Evolutionary conservation across 2,113 vertebrate species (phyloP).

Genomic region (Gadus chalcogrammus): DNA sequence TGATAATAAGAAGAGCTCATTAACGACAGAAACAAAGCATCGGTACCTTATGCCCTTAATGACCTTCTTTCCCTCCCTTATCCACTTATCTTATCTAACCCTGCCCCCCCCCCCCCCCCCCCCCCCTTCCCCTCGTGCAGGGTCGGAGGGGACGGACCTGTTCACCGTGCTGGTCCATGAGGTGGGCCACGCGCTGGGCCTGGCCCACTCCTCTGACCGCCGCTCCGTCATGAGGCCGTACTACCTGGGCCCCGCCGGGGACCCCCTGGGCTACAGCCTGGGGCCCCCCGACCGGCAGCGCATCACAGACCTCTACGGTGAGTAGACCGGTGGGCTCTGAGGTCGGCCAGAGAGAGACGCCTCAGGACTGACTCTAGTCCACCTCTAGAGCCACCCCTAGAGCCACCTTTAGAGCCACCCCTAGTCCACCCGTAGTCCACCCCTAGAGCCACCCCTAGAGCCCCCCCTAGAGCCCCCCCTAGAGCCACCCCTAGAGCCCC

Average conservation of each 20-base stretch:
- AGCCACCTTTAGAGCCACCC: too few relatives aligned
- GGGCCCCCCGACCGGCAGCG: constrained; percentile 47
- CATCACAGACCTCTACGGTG: constrained; percentile 69
- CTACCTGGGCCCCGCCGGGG: constrained; percentile 74
- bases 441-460: too few relatives aligned
- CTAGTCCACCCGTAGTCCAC: too few relatives aligned
- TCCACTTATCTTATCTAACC: not conserved
- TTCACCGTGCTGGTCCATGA: constrained; percentile 76
- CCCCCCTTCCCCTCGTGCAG: constrained; percentile 28
- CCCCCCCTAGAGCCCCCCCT: too few relatives aligned
- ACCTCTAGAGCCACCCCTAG: too few relatives aligned
- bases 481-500: too few relatives aligned
- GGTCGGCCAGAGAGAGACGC: too few relatives aligned
- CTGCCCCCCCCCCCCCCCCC: not conserved
- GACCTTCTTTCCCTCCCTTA: not conserved
- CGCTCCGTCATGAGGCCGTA: constrained; percentile 77
- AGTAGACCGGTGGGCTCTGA: not conserved
- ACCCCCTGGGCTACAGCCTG: constrained; percentile 66
- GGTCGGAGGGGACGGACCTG: constrained; percentile 70
- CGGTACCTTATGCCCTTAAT: not conserved
- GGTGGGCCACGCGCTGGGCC: constrained; percentile 75
- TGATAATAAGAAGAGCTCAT: too few relatives aligned
- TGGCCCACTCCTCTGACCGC: constrained; percentile 68
- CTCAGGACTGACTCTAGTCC: too few relatives aligned
- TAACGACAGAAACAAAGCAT: too few relatives aligned